Percentiles rank a stretch among this genome's conserved stretches.
phyloP scores from a whole-genome alignment of 64 coral and sea anemone species.

The Astreopora myriophthalma region DNA sequence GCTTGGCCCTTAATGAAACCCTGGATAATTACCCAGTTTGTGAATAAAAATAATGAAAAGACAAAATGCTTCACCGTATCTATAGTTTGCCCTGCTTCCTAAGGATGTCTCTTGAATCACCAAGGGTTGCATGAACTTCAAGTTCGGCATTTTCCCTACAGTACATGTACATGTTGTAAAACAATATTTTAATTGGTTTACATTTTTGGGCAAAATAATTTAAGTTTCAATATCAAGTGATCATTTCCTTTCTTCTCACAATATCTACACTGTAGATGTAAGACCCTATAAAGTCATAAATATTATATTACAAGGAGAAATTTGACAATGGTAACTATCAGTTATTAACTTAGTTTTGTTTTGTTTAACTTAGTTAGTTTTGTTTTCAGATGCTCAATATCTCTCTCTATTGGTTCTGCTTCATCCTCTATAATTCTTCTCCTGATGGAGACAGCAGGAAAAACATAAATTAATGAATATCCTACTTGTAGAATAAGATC shows the following conservation, averaged over 20 bases:
- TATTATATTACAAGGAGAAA: too few relatives aligned
- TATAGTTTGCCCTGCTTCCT: conserved; percentile 23
- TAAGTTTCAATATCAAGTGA: neutral
- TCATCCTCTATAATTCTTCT: conserved; percentile 78
- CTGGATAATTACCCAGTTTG: too few relatives aligned
- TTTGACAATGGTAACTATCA: too few relatives aligned
- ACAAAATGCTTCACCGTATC: conserved; percentile 28
- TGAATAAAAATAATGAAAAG: neutral
- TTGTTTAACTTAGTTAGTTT: conserved; percentile 63
- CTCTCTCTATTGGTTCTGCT: conserved; percentile 74
- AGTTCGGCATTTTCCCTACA: conserved; percentile 63
- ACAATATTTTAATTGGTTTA: too few relatives aligned
- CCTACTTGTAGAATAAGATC: too few relatives aligned
- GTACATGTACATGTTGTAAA: neutral
- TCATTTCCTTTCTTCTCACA: too few relatives aligned
- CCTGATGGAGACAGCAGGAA: conserved; percentile 20
- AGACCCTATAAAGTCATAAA: too few relatives aligned
- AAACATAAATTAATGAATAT: too few relatives aligned
- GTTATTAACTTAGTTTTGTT: too few relatives aligned
- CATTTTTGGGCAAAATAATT: too few relatives aligned
- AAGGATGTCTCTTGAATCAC: conserved; percentile 34
- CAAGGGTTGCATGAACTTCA: conserved; percentile 8
- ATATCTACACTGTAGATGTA: too few relatives aligned
- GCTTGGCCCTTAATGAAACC: too few relatives aligned
- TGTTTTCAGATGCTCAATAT: conserved; percentile 82